Percentiles rank a stretch among this genome's conserved stretches.
Evolutionary conservation across 2,113 vertebrate species (phyloP).

Genomic region (Callipepla californica): DNA sequence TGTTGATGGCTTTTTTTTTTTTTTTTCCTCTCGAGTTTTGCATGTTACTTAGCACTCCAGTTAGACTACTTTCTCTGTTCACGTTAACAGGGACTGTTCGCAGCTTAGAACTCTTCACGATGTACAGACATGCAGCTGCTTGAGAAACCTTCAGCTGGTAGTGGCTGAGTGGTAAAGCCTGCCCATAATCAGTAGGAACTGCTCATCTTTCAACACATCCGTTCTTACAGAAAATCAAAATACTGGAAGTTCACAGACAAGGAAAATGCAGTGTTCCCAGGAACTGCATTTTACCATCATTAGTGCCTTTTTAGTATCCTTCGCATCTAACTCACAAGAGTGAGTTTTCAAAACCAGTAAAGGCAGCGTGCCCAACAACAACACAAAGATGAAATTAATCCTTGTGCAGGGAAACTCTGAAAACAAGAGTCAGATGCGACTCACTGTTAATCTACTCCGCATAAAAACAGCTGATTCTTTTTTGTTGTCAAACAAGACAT

Average conservation of each 20-base stretch:
- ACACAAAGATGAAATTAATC: neutral
- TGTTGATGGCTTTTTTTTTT: no score
- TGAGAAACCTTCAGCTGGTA: neutral
- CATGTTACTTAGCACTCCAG: conserved; percentile 49
- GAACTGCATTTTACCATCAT: neutral
- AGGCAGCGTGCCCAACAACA: neutral
- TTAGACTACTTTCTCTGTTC: neutral
- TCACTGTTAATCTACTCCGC: neutral
- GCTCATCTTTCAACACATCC: neutral
- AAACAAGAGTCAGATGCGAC: neutral
- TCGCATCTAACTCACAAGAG: neutral
- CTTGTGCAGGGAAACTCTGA: neutral
- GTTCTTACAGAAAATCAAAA: neutral
- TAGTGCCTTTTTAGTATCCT: neutral
- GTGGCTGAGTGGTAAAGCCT: neutral
- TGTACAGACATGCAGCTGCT: neutral
- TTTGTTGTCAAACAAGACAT: neutral
- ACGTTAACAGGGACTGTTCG: neutral
- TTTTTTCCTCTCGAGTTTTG: neutral
- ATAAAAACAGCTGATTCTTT: neutral
- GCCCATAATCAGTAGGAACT: neutral
- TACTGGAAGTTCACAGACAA: neutral
- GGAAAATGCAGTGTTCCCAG: neutral
- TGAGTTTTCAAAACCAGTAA: neutral
- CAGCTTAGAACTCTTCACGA: neutral